Evolutionary conservation across 1,140 invertebrate genomes (phyloP).

Genomic region (Brachionus plicatilis): DNA sequence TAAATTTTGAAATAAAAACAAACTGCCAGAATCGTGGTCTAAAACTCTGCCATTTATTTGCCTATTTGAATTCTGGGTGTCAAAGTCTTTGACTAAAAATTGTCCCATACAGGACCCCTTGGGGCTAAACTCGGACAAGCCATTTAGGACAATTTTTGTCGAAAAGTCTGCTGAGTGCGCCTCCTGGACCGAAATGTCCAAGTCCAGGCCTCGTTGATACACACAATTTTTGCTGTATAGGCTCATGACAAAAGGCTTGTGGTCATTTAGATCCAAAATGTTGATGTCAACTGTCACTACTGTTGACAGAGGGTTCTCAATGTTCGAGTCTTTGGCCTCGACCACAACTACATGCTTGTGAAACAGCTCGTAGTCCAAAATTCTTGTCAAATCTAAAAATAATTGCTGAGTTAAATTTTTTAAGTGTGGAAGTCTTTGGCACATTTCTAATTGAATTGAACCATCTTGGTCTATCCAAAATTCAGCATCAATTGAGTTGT

Average conservation of each 20-base stretch:
- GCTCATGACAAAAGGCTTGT: not conserved
- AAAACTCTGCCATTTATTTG: not conserved
- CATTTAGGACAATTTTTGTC: not conserved
- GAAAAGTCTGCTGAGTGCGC: not conserved
- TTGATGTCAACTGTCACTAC: conserved; percentile 17
- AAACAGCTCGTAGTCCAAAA: not conserved
- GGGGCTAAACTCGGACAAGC: not conserved
- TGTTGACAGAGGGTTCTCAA: not conserved
- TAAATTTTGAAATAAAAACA: not conserved
- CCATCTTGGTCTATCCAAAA: conserved; percentile 13
- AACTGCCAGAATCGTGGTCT: not conserved
- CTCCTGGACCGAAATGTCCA: not conserved
- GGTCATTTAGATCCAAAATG: not conserved
- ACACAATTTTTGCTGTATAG: not conserved
- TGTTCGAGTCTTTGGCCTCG: conserved; percentile 8
- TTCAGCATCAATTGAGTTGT: not conserved
- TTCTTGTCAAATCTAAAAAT: not conserved
- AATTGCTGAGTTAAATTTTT: not conserved
- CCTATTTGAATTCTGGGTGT: not conserved
- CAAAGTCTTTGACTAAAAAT: conserved; percentile 2
- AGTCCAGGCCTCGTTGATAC: not conserved
- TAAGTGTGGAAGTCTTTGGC: not conserved
- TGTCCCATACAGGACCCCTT: not conserved
- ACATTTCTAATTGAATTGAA: not conserved
- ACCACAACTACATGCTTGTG: conserved; percentile 27